Base-by-base conservation (phyloP, 1,140 invertebrate genomes). In the Neomicropteryx cornuta region DNA sequence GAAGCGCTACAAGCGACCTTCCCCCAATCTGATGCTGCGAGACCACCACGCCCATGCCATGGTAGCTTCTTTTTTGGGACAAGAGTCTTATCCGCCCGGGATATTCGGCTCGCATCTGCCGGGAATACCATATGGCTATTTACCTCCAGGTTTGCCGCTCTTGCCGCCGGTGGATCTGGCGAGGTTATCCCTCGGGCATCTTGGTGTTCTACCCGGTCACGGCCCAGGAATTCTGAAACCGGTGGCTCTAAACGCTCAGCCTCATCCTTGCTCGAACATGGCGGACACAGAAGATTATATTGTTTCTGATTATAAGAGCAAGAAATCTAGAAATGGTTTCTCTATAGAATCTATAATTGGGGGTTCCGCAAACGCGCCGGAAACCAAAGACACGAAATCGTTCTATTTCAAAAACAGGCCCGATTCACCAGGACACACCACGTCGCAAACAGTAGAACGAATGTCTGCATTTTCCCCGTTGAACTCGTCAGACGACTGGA, bases 1-100 rank as follows among this genome's bases (percentile, higher is more conserved):
- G 36, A 99, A 99, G 65, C 74, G 96, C 17, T 99, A 94, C 68
- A 97, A 97, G 59, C 68, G 92, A 31, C 83, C 87, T 19, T 58
- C 62, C 35, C 63, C 63, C 5, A 64, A 61, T 17, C 39, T 65
- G 49, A 33, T 47, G 10, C 18, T 47, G 22, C 31, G 46, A n/a
- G 46, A 47, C 16, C 65, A 68, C 46, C 58, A 66, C 44, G 65
- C 63, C 16, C 59, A 64, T 35, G 62, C 61, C 0, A 49, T 65
- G 5, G 58, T 68, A 4, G 65, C 65, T 3, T 47, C 46, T 8
- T 60, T 68, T 56, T 41, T 68, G 23, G 65, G 62, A 23, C 47
- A 59, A 8, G 63, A 68, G 34, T 62, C 63, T 2, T 68, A 68
- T 32, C 62, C 60, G 14, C 61, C 61, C 2, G 23, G 8, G 13